Conservation (phyloP, 2,797 vertebrate genomes). For the Hipposideros larvatus region DNA sequence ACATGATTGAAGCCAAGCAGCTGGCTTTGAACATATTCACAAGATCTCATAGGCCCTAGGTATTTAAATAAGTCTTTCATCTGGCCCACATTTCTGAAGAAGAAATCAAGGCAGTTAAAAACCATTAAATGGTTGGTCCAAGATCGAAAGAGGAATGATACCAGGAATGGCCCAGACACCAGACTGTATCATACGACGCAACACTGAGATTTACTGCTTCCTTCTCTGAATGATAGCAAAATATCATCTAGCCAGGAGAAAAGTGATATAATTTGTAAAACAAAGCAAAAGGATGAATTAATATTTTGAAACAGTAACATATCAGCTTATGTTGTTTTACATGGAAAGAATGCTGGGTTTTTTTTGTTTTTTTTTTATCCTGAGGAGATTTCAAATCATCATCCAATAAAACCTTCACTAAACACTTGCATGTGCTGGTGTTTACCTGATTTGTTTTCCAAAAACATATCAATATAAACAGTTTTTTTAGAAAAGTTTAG, state of each 20-base stretch:
- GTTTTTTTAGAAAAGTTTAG: not conserved
- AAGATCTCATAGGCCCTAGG: not conserved
- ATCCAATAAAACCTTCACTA: constrained; percentile 30
- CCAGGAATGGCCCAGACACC: not conserved
- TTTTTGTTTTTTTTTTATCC: not conserved
- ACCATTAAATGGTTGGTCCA: not conserved
- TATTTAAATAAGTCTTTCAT: constrained; percentile 44
- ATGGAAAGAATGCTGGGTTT: not conserved
- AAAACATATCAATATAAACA: not conserved
- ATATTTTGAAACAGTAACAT: not conserved
- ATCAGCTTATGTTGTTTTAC: not conserved
- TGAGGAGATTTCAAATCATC: not conserved
- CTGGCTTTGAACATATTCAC: not conserved
- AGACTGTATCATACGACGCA: not conserved
- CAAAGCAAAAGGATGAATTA: constrained; percentile 17
- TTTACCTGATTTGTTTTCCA: not conserved
- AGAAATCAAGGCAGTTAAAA: constrained; percentile 45
- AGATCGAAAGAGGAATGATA: constrained; percentile 9
- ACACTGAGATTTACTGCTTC: not conserved
- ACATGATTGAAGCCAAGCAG: not conserved
- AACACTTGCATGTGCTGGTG: not conserved
- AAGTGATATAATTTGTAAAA: constrained; percentile 2
- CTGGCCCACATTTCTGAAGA: constrained; percentile 50
- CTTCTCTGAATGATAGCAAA: not conserved
- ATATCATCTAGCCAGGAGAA: not conserved